These are phyloP conservation scores for Brachionus koreanus DNA, from an alignment of 1,140 invertebrate species.

Conservation along the genomic window DNA sequence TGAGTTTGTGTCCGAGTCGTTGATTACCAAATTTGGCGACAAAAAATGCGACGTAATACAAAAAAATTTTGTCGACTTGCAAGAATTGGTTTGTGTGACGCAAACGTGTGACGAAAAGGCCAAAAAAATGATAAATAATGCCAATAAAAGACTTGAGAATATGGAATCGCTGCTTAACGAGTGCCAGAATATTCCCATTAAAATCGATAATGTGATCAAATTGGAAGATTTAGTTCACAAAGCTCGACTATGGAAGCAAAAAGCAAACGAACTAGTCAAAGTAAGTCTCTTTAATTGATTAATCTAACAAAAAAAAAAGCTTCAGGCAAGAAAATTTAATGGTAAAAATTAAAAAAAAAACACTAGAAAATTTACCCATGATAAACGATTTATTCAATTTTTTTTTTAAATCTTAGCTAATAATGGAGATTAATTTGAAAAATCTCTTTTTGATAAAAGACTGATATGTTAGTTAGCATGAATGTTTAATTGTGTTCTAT, in stretches of 20 bases:
- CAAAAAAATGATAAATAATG: background rate
- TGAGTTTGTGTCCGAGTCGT: background rate
- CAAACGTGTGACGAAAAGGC: constrained; percentile 17
- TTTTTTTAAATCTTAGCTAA: too few species aligned
- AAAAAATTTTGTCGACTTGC: constrained; percentile 33
- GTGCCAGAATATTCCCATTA: background rate
- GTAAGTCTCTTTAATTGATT: background rate
- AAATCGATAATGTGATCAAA: background rate
- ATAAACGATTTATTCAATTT: too few species aligned
- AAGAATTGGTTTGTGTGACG: background rate
- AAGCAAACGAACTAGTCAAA: background rate
- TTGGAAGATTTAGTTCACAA: background rate
- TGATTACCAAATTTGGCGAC: background rate
- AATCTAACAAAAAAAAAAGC: too few species aligned
- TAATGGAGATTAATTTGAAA: too few species aligned
- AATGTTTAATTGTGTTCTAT: too few species aligned
- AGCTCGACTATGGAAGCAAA: background rate
- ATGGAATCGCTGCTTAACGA: background rate
- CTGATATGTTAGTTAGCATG: too few species aligned
- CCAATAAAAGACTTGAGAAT: background rate
- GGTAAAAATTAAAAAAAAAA: too few species aligned
- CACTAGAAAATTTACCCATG: too few species aligned
- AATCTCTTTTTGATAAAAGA: too few species aligned
- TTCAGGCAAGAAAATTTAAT: too few species aligned
- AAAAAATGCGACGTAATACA: background rate